Evolutionary conservation across 1,140 invertebrate genomes (phyloP).

Genomic region (Panagrolaimus sp.): DNA sequence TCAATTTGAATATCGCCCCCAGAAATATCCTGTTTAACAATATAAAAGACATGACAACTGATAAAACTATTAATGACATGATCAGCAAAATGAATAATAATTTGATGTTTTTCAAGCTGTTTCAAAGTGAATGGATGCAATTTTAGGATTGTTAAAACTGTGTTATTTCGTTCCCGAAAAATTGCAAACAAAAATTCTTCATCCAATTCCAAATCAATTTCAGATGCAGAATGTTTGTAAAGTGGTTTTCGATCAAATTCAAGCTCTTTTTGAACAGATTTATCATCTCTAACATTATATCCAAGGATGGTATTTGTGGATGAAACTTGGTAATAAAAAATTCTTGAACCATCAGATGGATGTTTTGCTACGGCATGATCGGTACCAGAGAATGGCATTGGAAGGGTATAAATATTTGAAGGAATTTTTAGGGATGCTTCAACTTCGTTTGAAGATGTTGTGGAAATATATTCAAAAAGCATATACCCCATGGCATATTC

Average conservation of each 20-base stretch:
- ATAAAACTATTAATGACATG: background rate
- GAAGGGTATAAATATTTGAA: slow-evolving; percentile 10
- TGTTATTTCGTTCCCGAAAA: slow-evolving; percentile 4
- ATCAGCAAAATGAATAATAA: background rate
- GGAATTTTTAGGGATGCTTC: background rate
- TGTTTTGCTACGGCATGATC: background rate
- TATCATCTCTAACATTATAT: background rate
- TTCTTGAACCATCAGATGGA: background rate
- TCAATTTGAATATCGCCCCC: background rate
- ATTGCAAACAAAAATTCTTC: slow-evolving; percentile 6
- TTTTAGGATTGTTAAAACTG: background rate
- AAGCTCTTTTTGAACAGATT: background rate
- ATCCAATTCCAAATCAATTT: slow-evolving; percentile 1
- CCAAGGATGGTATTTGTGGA: background rate
- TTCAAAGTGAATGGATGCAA: background rate
- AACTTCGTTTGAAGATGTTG: background rate
- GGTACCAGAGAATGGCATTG: slow-evolving; percentile 5
- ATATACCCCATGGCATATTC: slow-evolving; percentile 13
- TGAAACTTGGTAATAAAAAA: slow-evolving; percentile 12
- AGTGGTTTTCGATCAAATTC: background rate
- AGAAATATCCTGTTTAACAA: background rate
- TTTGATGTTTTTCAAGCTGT: background rate
- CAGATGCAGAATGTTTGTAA: background rate
- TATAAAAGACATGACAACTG: background rate
- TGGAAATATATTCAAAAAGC: background rate